Conservation (phyloP, 1,140 invertebrate genomes). For the Euura lappo region DNA sequence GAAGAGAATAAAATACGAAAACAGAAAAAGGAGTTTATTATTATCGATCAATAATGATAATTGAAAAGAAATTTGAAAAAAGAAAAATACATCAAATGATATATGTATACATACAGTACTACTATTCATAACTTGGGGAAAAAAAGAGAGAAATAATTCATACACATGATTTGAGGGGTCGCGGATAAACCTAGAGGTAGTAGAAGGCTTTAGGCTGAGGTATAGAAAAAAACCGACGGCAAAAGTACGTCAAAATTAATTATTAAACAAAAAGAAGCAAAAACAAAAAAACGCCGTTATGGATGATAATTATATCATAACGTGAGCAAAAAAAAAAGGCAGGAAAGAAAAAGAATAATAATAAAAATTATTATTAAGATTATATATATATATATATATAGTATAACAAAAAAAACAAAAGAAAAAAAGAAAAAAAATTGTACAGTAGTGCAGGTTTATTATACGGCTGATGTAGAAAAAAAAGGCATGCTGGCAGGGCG, state of each 20-base stretch:
- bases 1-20: constrained; percentile 33
- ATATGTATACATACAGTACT: constrained; percentile 33
- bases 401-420: constrained; percentile 46
- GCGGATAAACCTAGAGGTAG: constrained; percentile 2
- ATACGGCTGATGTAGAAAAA: constrained; percentile 50
- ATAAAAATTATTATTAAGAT: no score
- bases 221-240: constrained; percentile 42
- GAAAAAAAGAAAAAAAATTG: constrained; percentile 39
- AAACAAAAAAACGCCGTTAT: constrained; percentile 21
- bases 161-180: no score
- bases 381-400: background rate
- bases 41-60: background rate
- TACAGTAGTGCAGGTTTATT: constrained; percentile 51
- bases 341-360: constrained; percentile 45
- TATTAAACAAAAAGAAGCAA: constrained; percentile 38
- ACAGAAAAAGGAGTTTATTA: no score
- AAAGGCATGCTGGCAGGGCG: constrained; percentile 41
- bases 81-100: background rate
- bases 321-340: constrained; percentile 49
- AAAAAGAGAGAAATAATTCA: constrained; percentile 9
- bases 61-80: background rate
- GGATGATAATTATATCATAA: constrained; percentile 15
- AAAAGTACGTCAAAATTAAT: constrained; percentile 47
- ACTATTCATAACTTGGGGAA: constrained; percentile 50
- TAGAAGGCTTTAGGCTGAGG: constrained; percentile 56